Conservation (phyloP, 2,888 invertebrate genomes). For the Brachypalpus laphriformis region DNA sequence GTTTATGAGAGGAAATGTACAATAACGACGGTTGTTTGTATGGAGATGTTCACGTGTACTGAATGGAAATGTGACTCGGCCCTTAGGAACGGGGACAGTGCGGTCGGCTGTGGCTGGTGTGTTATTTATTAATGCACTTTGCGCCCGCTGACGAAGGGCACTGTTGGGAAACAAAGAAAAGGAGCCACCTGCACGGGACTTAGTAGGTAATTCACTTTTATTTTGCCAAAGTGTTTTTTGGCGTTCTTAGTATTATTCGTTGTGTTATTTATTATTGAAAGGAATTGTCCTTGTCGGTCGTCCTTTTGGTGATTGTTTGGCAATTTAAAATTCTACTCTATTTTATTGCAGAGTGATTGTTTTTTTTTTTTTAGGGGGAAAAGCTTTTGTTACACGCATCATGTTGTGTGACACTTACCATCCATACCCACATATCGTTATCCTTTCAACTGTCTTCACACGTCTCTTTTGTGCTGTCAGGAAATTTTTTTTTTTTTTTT, state of each 20-base stretch:
- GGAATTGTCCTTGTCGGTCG: neutral
- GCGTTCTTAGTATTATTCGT: slow-evolving; percentile 45
- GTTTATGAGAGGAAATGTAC: slow-evolving; percentile 64
- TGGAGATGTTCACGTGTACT: neutral
- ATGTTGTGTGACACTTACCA: slow-evolving; percentile 37
- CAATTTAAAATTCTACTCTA: slow-evolving; percentile 11
- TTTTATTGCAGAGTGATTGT: slow-evolving; percentile 20
- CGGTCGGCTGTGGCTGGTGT: slow-evolving; percentile 13
- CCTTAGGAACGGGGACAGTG: slow-evolving; percentile 12
- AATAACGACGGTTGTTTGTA: slow-evolving; percentile 10
- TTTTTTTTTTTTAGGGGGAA: neutral
- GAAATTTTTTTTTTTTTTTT: slow-evolving; percentile 22
- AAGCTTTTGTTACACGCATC: slow-evolving; percentile 30
- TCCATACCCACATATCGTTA: neutral
- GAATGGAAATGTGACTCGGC: slow-evolving; percentile 23
- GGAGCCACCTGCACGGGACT: slow-evolving; percentile 41
- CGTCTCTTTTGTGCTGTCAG: slow-evolving; percentile 34
- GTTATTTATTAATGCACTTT: slow-evolving; percentile 71
- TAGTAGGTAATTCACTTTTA: slow-evolving; percentile 51
- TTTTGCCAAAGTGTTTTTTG: slow-evolving; percentile 39
- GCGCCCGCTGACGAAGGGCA: slow-evolving; percentile 53
- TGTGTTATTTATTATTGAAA: slow-evolving; percentile 44
- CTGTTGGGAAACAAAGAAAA: slow-evolving; percentile 27
- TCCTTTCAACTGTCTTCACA: slow-evolving; percentile 42
- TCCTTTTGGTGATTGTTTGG: neutral